Base-by-base conservation (phyloP, 2,113 vertebrate species). In the Formicarius rufipectus region DNA sequence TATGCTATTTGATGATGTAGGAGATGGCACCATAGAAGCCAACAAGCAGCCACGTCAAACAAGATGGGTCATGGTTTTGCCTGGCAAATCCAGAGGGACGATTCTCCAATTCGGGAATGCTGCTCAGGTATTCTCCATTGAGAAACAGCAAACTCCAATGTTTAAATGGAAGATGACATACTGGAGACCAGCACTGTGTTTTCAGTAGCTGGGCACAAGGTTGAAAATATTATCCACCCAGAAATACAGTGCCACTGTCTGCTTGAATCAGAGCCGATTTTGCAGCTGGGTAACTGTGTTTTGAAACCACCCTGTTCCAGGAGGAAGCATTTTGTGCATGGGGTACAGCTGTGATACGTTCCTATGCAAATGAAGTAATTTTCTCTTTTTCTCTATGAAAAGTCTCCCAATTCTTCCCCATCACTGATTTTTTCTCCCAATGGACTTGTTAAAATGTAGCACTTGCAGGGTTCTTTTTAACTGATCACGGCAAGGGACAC, bases 361-460 rank as follows among this genome's bases (percentile, higher is more conserved):
- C 90, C 96, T 49, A 92, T 75, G 88, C 76, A 97, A 96, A 95
- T 92, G 28, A 84, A 89, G 69, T 77, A 52, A 92, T 96, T 92
- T 94, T 42, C 69, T 91, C 37, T 69, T 79, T 69, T 85, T 73
- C 76, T 89, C 83, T 90, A 33, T 31, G 69, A 95, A 80, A 94
- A 95, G 37, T 84, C 86, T 82, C 76, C 73, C 73, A 50, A 87
- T 89, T 92, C 66, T 96, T 92, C 76, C 71, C 76, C 86, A 68
- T 76, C 16, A 3, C 49, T 79, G 73, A 50, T 72, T 58, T 68
- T 64, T 49, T 53, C 69, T 92, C 93, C 77, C 73, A 42, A 4
- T 0, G 18, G 83, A 85, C 55, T 35, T 19, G 39, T 52, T 53
- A 49, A 81, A 81, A 63, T 1, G 5, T 37, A 81, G 67, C 42